These are phyloP conservation scores for Ranitomeya imitator DNA, from an alignment of 2,113 vertebrate species.

Conservation along the genomic window DNA sequence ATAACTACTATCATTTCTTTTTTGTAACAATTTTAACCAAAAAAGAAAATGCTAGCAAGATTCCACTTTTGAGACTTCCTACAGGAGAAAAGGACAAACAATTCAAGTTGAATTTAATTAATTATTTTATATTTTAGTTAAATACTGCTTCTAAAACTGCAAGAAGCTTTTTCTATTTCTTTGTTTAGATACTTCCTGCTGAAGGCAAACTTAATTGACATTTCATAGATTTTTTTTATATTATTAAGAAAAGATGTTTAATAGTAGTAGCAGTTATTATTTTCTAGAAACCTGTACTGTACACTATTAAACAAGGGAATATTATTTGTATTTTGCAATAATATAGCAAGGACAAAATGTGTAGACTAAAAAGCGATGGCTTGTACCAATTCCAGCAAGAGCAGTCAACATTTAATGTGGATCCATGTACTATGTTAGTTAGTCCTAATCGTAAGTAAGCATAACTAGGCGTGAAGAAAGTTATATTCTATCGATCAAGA, in stretches of 20 bases:
- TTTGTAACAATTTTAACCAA: not conserved
- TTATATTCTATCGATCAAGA: not conserved
- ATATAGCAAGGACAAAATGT: not conserved
- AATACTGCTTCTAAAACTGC: not conserved
- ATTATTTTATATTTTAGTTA: not conserved
- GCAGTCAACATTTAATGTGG: not conserved
- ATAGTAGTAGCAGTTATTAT: not conserved
- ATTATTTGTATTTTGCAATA: not conserved
- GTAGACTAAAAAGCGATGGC: not conserved
- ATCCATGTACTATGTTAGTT: not conserved
- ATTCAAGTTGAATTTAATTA: constrained; percentile 4
- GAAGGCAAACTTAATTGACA: not conserved
- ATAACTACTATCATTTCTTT: not conserved
- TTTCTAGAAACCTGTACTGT: not conserved
- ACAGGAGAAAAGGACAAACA: not conserved
- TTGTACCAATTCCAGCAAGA: not conserved
- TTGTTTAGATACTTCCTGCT: not conserved
- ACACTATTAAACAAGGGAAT: not conserved
- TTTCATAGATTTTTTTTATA: not conserved
- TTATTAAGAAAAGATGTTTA: not conserved
- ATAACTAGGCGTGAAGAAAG: not conserved
- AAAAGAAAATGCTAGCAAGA: not conserved
- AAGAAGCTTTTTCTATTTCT: not conserved
- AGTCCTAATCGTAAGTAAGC: not conserved
- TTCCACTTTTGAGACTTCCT: not conserved